Base-by-base conservation (phyloP, 1,140 invertebrate genomes). In the Laodelphax striatellus region DNA sequence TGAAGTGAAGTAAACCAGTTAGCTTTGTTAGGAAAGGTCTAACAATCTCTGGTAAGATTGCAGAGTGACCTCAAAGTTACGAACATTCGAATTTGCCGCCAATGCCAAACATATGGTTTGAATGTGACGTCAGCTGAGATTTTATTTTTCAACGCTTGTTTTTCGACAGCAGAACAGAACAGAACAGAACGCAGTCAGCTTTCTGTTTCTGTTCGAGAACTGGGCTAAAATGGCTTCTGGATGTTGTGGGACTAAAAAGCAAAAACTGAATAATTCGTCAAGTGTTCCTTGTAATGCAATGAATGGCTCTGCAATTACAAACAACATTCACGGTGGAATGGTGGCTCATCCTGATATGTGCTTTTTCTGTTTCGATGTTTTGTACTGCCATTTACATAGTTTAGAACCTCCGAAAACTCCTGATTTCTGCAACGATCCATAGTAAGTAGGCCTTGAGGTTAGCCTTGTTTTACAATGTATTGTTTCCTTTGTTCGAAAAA, bases 331-430 rank as follows among this genome's bases (percentile, higher is more conserved):
- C 65, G 73, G 75, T 74, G 80, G 76, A 71, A 79, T 83, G 73
- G 86, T 96, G 42, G 90, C 90, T 59, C 84, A 87, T 72, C 87
- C 90, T 54, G 93, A 97, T 75, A 98, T 98, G 95, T 95, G 92
- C 73, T 94, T 92, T 78, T 98, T 91, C 78, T 98, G 95, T 82
- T 98, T 97, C 79, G 94, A 98, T 77, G 93, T 97, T 62, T 82
- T 98, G 56, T 93, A 95, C 75, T 87, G 85, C 74, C 90, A 97
- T 77, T 80, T 97, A 67, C 86, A 97, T 76, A 92, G 88, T 71
- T 82, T 92, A 70, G 91, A 95, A 66, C 86, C 90, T 62, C 94
- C 93, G 62, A 90, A 88, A 74, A 79, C 84, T 64, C 91, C 91
- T 53, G 85, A 87, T 72, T 97, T 97, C 73, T 89, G 89, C 71